A percentile compares a stretch with the other conserved stretches of the same genome.
These are phyloP conservation scores for Oncorhynchus gorbuscha DNA, from an alignment of 2,113 vertebrate species.

Conservation along the genomic window DNA sequence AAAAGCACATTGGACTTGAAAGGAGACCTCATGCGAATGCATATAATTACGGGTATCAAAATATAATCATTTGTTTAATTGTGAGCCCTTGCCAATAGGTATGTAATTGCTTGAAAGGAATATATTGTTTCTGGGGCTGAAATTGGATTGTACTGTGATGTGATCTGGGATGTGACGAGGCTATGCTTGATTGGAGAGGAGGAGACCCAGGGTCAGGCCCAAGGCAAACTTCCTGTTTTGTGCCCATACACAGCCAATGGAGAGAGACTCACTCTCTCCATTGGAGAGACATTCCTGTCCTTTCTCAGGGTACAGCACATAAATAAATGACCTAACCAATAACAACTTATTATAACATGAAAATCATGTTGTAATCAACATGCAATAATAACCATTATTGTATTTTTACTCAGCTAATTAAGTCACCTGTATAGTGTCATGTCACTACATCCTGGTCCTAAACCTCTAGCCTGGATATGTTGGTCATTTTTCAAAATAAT, in stretches of 20 bases:
- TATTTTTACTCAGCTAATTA: background rate
- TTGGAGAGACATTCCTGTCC: constrained; percentile 13
- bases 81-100: constrained; percentile 63
- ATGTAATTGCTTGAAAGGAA: constrained; percentile 70
- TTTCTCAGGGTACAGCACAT: constrained; percentile 7
- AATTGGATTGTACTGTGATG: constrained; percentile 44
- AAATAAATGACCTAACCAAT: background rate
- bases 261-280: background rate
- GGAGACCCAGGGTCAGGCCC: constrained; percentile 47
- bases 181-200: constrained; percentile 24
- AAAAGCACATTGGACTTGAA: constrained; percentile 73
- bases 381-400: background rate
- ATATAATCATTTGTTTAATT: constrained; percentile 75
- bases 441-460: background rate
- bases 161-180: constrained; percentile 37
- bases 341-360: background rate
- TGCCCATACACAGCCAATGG: constrained; percentile 25
- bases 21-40: constrained; percentile 65
- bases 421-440: background rate
- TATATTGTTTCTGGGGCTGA: constrained; percentile 35
- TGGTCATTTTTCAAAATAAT: background rate
- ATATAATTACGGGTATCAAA: constrained; percentile 72
- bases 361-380: background rate
- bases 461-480: background rate
- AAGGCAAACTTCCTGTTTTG: constrained; percentile 49